Evolutionary conservation across 2,888 invertebrate species (phyloP).

Genomic region (Brachyopa scutellaris): DNA sequence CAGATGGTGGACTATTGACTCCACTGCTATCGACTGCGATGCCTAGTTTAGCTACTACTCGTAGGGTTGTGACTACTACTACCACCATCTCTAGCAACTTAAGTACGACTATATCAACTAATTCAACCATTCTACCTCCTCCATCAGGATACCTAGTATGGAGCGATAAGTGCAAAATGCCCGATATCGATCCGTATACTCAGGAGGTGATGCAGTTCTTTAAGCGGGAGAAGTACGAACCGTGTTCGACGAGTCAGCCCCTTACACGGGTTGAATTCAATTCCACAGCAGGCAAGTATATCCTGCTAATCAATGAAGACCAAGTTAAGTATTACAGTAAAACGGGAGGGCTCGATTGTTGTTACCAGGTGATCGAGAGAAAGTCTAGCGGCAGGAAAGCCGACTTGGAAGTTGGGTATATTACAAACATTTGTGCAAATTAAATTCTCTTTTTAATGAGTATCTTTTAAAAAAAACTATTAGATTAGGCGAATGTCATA

Average conservation of each 20-base stretch:
- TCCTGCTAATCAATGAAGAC: slow-evolving; percentile 76
- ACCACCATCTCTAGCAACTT: slow-evolving; percentile 40
- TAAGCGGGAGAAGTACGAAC: slow-evolving; percentile 83
- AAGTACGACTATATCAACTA: slow-evolving; percentile 59
- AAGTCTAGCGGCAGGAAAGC: slow-evolving; percentile 75
- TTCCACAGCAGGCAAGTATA: slow-evolving; percentile 75
- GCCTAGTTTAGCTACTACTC: slow-evolving; percentile 51
- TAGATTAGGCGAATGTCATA: slow-evolving; percentile 80
- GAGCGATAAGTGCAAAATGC: slow-evolving; percentile 86
- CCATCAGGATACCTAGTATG: slow-evolving; percentile 81
- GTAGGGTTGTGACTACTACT: slow-evolving; percentile 50
- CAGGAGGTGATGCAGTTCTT: slow-evolving; percentile 83
- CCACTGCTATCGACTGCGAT: slow-evolving; percentile 38
- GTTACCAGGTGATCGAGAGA: slow-evolving; percentile 79
- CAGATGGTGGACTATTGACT: slow-evolving; percentile 26
- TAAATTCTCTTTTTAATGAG: no score
- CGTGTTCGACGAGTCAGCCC: slow-evolving; percentile 82
- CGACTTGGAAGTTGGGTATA: slow-evolving; percentile 77
- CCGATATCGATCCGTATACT: slow-evolving; percentile 85
- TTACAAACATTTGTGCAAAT: no score
- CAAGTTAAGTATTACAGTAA: slow-evolving; percentile 75
- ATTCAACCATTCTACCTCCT: slow-evolving; percentile 69
- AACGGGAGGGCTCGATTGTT: slow-evolving; percentile 76
- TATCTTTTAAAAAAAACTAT: no score
- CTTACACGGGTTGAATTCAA: slow-evolving; percentile 78